Percentiles rank a stretch among this genome's conserved stretches.
Conservation (phyloP, 2,888 invertebrate species). For the Pimpla rufipes region DNA sequence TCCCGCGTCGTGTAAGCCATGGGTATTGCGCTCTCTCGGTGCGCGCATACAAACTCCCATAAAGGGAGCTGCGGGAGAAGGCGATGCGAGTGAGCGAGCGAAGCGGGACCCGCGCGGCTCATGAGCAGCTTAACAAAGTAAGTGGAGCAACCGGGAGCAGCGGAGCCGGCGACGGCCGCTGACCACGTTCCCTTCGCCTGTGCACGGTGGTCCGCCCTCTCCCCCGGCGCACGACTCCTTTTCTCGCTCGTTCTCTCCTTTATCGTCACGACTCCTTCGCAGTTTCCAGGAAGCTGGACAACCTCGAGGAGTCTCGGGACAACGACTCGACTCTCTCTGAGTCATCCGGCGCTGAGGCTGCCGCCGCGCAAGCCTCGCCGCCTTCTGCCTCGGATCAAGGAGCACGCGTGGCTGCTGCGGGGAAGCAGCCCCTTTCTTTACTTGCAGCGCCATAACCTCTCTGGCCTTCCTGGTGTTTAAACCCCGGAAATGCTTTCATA, state of each 20-base stretch:
- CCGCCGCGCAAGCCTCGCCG: conserved; percentile 19
- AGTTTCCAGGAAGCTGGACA: conserved; percentile 72
- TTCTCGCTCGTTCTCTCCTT: conserved; percentile 54
- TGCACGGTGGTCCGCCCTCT: conserved; percentile 72
- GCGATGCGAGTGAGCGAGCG: conserved; percentile 61
- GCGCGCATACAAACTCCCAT: conserved; percentile 60
- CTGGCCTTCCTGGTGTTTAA: neutral
- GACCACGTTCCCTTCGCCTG: conserved; percentile 75
- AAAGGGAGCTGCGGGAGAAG: conserved; percentile 60
- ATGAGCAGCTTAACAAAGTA: conserved; percentile 81
- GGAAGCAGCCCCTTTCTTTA: neutral
- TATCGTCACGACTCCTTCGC: conserved; percentile 72
- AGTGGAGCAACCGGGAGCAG: conserved; percentile 77
- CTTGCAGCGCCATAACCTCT: neutral
- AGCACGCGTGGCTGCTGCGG: neutral
- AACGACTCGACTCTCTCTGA: conserved; percentile 58
- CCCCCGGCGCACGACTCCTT: conserved; percentile 59
- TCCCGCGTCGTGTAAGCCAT: conserved; percentile 72
- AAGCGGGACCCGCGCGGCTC: conserved; percentile 68
- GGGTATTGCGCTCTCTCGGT: conserved; percentile 60
- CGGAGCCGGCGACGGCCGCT: conserved; percentile 57
- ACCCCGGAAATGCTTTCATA: neutral
- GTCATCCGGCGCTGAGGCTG: conserved; percentile 47
- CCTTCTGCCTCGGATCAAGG: neutral
- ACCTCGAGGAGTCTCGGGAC: conserved; percentile 61